Percentiles rank a stretch among this genome's conserved stretches.
Conservation (phyloP, 2,113 vertebrate genomes). For the Laticauda colubrina region DNA sequence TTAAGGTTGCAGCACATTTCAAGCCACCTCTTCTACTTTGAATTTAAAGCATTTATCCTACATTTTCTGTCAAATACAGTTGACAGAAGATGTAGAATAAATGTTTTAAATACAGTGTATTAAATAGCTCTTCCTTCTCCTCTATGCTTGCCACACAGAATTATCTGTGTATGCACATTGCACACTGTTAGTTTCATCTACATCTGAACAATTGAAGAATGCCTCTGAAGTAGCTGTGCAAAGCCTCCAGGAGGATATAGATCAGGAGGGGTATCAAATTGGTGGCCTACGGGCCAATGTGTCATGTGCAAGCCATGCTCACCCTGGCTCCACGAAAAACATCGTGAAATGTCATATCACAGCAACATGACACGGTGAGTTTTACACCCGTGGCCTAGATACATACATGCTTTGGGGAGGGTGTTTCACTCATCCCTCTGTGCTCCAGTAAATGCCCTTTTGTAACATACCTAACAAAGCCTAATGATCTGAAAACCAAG, state of each 20-base stretch:
- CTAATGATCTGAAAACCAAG: slow-evolving; percentile 45
- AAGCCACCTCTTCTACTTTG: neutral
- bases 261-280: neutral
- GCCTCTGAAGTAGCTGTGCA: neutral
- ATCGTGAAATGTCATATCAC: no score
- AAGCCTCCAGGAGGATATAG: neutral
- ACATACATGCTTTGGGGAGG: neutral
- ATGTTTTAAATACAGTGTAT: neutral
- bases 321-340: no score
- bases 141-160: neutral
- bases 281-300: no score
- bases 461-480: slow-evolving; percentile 28
- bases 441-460: neutral
- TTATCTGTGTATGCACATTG: neutral
- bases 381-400: neutral
- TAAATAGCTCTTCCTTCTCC: neutral
- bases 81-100: no score
- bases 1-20: neutral
- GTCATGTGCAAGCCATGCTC: no score
- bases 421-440: neutral
- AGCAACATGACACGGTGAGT: no score
- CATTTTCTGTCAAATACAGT: neutral
- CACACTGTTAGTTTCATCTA: neutral
- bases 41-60: neutral
- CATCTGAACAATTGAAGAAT: neutral